These are phyloP conservation scores for Eueides isabella DNA, from an alignment of 1,140 invertebrate genomes.

Conservation along the genomic window DNA sequence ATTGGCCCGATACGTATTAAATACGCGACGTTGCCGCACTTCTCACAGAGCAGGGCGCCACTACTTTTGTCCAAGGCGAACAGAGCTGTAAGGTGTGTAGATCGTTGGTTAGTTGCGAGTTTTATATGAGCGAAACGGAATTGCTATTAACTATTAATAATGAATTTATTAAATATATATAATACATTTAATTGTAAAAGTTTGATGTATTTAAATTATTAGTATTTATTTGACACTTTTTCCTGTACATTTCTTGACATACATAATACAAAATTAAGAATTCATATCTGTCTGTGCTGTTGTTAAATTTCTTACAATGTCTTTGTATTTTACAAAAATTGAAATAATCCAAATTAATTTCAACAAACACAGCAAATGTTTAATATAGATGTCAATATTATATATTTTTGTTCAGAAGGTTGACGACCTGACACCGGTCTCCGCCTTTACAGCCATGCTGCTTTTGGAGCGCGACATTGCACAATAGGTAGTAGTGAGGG, in stretches of 20 bases:
- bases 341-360: too few relatives aligned
- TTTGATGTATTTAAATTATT: background rate
- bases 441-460: conserved; percentile 61
- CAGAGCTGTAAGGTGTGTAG: conserved; percentile 53
- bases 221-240: background rate
- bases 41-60: conserved; percentile 58
- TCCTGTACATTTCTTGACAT: too few relatives aligned
- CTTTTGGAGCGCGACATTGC: conserved; percentile 74
- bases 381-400: conserved; percentile 17
- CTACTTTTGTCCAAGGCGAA: conserved; percentile 62
- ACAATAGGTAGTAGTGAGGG: conserved; percentile 52
- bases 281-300: too few relatives aligned
- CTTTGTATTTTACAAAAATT: too few relatives aligned
- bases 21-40: conserved; percentile 71
- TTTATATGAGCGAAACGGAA: conserved; percentile 28
- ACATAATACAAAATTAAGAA: too few relatives aligned
- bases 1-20: conserved; percentile 53
- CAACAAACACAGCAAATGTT: background rate
- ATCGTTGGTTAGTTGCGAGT: conserved; percentile 47
- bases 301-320: too few relatives aligned
- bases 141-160: background rate
- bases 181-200: background rate
- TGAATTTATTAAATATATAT: background rate
- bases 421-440: conserved; percentile 55
- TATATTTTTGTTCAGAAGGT: conserved; percentile 58